These are phyloP conservation scores for Crocallis elinguaria DNA, from an alignment of 2,888 invertebrate genomes.

Conservation along the genomic window DNA sequence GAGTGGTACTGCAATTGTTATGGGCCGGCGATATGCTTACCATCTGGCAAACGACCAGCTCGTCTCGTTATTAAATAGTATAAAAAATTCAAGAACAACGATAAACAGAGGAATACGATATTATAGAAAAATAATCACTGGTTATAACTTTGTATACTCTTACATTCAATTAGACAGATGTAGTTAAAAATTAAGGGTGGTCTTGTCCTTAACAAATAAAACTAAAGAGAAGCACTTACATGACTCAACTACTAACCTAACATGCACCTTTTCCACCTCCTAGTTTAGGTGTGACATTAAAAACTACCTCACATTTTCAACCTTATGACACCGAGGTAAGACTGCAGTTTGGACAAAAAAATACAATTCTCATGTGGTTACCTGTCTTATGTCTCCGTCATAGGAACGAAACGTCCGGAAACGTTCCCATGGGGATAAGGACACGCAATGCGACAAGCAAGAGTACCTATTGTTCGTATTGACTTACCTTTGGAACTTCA, in stretches of 20 bases:
- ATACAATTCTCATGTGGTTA: constrained; percentile 26
- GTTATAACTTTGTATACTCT: not conserved
- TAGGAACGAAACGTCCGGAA: constrained; percentile 9
- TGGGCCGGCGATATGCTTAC: too few relatives aligned
- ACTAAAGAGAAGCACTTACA: not conserved
- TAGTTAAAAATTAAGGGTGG: too few relatives aligned
- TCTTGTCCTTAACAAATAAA: too few relatives aligned
- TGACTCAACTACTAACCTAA: not conserved
- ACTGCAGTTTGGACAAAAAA: constrained; percentile 10
- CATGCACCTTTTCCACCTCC: constrained; percentile 5
- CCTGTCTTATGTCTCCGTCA: constrained; percentile 24
- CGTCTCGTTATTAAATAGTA: too few relatives aligned
- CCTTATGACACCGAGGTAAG: constrained; percentile 14
- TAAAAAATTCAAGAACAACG: too few relatives aligned
- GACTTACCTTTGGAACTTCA: constrained; percentile 10
- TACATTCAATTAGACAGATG: not conserved
- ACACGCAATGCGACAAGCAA: constrained; percentile 56
- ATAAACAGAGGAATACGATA: too few relatives aligned
- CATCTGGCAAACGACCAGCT: too few relatives aligned
- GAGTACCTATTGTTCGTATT: constrained; percentile 7
- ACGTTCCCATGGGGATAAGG: constrained; percentile 45
- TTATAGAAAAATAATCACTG: too few relatives aligned
- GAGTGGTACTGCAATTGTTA: too few relatives aligned
- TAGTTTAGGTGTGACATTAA: not conserved
- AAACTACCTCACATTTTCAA: constrained; percentile 5